These are phyloP conservation scores for Callyntrura guangdongensis DNA, from an alignment of 2,888 invertebrate genomes.

Conservation along the genomic window DNA sequence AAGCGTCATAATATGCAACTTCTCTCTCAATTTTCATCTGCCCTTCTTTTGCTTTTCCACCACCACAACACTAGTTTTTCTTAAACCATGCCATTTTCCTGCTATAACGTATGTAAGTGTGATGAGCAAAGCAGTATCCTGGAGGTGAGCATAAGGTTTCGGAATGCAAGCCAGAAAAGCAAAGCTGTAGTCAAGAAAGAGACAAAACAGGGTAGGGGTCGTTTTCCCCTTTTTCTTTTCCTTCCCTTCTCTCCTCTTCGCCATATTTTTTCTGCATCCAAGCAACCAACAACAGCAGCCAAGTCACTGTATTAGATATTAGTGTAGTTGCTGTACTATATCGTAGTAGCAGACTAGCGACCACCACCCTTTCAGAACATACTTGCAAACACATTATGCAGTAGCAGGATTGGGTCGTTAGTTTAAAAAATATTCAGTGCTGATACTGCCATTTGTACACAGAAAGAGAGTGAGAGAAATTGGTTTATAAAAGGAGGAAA, in stretches of 20 bases:
- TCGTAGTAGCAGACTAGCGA: conserved; percentile 20
- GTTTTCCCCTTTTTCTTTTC: conserved; percentile 26
- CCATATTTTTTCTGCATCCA: conserved; percentile 70
- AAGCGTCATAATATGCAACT: conserved; percentile 17
- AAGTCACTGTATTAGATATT: conserved; percentile 53
- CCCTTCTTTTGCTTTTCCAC: conserved; percentile 43
- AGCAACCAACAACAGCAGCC: conserved; percentile 66
- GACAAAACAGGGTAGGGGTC: conserved; percentile 50
- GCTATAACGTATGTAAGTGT: neutral
- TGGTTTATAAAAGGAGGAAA: too few species aligned
- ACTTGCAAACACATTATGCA: conserved; percentile 67
- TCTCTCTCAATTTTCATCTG: conserved; percentile 15
- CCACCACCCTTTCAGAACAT: conserved; percentile 62
- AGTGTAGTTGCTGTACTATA: conserved; percentile 32
- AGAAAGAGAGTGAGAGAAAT: too few species aligned
- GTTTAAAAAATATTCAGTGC: neutral
- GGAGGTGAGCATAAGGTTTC: neutral
- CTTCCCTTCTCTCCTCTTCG: conserved; percentile 51
- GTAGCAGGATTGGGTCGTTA: neutral
- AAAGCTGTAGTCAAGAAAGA: conserved; percentile 7
- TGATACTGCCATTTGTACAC: neutral
- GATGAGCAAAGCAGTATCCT: conserved; percentile 5
- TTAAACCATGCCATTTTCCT: conserved; percentile 42
- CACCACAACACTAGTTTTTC: conserved; percentile 39
- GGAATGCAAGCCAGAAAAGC: conserved; percentile 38